Evolutionary conservation across 1,140 invertebrate genomes (phyloP).

Genomic region (Brachionus sp.): DNA sequence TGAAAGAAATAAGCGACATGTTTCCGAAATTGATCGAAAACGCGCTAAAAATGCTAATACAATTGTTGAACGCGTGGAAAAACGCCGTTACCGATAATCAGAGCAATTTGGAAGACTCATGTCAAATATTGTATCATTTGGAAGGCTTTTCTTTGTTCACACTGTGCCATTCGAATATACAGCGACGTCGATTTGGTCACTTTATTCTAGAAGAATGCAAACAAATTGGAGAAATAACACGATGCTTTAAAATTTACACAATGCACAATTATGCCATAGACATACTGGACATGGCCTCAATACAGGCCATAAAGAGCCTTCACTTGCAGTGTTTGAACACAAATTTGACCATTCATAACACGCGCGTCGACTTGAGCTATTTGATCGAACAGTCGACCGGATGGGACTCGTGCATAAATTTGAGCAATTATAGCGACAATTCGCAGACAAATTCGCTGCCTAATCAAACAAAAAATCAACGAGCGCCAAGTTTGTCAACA

Average conservation of each 20-base stretch:
- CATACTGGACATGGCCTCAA: neutral
- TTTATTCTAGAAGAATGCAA: constrained; percentile 35
- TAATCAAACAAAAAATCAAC: neutral
- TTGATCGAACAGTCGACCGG: constrained; percentile 82
- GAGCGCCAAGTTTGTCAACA: neutral
- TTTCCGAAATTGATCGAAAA: constrained; percentile 84
- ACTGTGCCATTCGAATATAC: constrained; percentile 1
- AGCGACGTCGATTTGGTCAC: neutral
- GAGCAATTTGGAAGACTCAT: constrained; percentile 23
- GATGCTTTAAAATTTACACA: constrained; percentile 17
- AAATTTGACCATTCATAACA: neutral
- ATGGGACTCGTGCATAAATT: constrained; percentile 64
- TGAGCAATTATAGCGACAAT: neutral
- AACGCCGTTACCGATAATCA: constrained; percentile 49
- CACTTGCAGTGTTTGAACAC: constrained; percentile 39
- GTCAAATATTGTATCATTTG: constrained; percentile 25
- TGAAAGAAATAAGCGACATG: constrained; percentile 84
- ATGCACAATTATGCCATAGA: constrained; percentile 13
- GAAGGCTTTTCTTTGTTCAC: constrained; percentile 34
- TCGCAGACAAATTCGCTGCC: constrained; percentile 7
- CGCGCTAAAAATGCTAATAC: constrained; percentile 84
- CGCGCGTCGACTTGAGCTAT: constrained; percentile 83
- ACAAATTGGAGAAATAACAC: neutral
- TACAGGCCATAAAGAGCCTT: neutral
- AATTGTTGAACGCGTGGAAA: constrained; percentile 87